A percentile compares a stretch with the other conserved stretches of the same genome.
Evolutionary conservation across 2,888 invertebrate species (phyloP).

Genomic region (Eupithecia pulchellata): DNA sequence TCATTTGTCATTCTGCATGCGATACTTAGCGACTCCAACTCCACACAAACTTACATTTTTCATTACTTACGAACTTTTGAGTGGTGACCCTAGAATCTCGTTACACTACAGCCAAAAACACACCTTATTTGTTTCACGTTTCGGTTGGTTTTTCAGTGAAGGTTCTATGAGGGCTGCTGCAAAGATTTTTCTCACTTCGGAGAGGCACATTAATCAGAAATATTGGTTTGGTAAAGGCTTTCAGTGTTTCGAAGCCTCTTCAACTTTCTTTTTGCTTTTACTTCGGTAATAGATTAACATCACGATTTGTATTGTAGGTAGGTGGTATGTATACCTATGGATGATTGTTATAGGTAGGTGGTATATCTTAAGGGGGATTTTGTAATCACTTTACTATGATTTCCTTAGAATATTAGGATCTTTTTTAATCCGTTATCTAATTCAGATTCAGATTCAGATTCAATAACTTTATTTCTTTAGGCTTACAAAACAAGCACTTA

Average conservation of each 20-base stretch:
- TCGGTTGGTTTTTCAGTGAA: conserved; percentile 30
- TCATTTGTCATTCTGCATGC: conserved; percentile 80
- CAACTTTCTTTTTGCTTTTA: conserved; percentile 35
- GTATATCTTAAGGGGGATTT: not conserved
- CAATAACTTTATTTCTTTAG: too few species aligned
- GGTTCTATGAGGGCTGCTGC: conserved; percentile 27
- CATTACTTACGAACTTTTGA: conserved; percentile 63
- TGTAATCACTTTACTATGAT: not conserved
- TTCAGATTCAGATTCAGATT: too few species aligned
- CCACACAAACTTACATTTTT: conserved; percentile 72
- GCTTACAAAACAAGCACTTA: too few species aligned
- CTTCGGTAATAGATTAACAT: conserved; percentile 33
- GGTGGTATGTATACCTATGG: too few species aligned
- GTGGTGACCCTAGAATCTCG: conserved; percentile 44
- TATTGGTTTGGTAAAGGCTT: conserved; percentile 46
- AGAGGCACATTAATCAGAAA: conserved; percentile 45
- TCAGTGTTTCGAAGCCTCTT: conserved; percentile 40
- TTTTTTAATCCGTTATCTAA: too few species aligned
- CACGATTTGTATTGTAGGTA: conserved; percentile 23
- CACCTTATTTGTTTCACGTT: conserved; percentile 14
- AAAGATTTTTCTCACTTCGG: conserved; percentile 40
- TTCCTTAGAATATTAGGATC: too few species aligned
- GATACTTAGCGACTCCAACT: conserved; percentile 61
- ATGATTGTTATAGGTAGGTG: not conserved
- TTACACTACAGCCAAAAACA: conserved; percentile 20